Conservation (phyloP, 1,140 invertebrate genomes). For the Glomeris maerens region DNA sequence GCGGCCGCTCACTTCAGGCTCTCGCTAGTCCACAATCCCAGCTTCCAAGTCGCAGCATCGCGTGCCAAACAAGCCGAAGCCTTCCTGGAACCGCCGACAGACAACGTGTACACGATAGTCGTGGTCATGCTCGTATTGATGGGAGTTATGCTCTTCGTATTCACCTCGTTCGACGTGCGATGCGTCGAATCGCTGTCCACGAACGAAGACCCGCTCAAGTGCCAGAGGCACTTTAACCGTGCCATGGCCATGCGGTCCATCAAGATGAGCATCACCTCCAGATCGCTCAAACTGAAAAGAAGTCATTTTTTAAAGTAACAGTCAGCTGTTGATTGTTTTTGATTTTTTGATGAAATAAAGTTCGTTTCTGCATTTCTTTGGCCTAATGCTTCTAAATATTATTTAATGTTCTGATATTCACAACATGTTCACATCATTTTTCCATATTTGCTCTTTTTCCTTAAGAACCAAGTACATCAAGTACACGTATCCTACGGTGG, state of each 20-base stretch:
- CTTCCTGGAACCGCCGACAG: conserved; percentile 52
- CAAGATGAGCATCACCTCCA: conserved; percentile 35
- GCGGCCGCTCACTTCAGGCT: conserved; percentile 63
- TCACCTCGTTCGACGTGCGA: conserved; percentile 51
- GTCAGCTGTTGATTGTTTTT: too few species aligned
- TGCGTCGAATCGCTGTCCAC: too few species aligned
- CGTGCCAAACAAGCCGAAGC: conserved; percentile 61
- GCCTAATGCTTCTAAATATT: too few species aligned
- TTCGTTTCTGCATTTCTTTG: too few species aligned
- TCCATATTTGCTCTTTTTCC: too few species aligned
- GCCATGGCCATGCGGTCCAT: conserved; percentile 72
- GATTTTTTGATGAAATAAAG: too few species aligned
- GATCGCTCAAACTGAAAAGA: conserved; percentile 25
- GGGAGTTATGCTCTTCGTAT: conserved; percentile 56
- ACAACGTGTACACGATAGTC: conserved; percentile 64
- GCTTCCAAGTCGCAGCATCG: conserved; percentile 61
- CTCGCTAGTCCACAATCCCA: conserved; percentile 62
- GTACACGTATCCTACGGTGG: too few species aligned
- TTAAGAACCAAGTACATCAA: too few species aligned
- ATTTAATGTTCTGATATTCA: too few species aligned
- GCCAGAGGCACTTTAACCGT: conserved; percentile 62
- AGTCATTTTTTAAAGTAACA: too few species aligned
- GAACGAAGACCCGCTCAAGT: conserved; percentile 44
- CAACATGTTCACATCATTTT: too few species aligned
- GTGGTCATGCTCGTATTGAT: conserved; percentile 69